A percentile compares a stretch with the other conserved stretches of the same genome.
Evolutionary conservation across 2,888 invertebrate species (phyloP).

Genomic region (Catocala nupta): DNA sequence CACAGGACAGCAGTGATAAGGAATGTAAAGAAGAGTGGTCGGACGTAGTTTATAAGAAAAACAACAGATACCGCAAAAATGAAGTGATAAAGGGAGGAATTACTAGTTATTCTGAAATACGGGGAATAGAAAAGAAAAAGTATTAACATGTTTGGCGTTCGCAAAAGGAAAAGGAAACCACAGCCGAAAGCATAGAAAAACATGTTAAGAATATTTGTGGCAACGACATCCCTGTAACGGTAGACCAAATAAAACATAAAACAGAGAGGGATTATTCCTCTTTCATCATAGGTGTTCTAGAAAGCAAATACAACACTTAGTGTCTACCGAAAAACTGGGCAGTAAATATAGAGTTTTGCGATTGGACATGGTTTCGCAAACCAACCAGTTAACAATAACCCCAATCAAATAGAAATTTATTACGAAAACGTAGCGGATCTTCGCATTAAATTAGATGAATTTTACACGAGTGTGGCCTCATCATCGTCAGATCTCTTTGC

Average conservation of each 20-base stretch:
- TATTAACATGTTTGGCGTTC: slow-evolving; percentile 24
- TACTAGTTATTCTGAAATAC: neutral
- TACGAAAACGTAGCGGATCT: slow-evolving; percentile 9
- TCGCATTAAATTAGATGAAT: slow-evolving; percentile 10
- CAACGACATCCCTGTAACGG: slow-evolving; percentile 1
- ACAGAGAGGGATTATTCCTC: slow-evolving; percentile 9
- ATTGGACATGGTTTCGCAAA: slow-evolving; percentile 14
- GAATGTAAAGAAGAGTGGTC: no score
- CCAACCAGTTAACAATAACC: neutral
- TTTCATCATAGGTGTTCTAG: slow-evolving; percentile 4
- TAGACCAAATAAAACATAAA: slow-evolving; percentile 6
- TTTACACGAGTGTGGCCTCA: neutral
- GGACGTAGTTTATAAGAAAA: no score
- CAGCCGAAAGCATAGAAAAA: slow-evolving; percentile 2
- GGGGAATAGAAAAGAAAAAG: slow-evolving; percentile 10
- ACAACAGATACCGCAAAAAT: no score
- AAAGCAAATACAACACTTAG: slow-evolving; percentile 2
- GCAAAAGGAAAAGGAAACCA: slow-evolving; percentile 11
- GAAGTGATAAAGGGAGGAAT: slow-evolving; percentile 12
- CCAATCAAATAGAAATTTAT: neutral
- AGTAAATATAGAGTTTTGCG: slow-evolving; percentile 12
- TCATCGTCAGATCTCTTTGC: slow-evolving; percentile 4
- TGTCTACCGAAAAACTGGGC: slow-evolving; percentile 1
- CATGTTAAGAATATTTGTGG: slow-evolving; percentile 6
- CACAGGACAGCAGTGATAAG: no score